Evolutionary conservation across 2,888 invertebrate genomes (phyloP), one percentile per base, ranked within the genome.

Genomic region (Carcina quercana): DNA sequence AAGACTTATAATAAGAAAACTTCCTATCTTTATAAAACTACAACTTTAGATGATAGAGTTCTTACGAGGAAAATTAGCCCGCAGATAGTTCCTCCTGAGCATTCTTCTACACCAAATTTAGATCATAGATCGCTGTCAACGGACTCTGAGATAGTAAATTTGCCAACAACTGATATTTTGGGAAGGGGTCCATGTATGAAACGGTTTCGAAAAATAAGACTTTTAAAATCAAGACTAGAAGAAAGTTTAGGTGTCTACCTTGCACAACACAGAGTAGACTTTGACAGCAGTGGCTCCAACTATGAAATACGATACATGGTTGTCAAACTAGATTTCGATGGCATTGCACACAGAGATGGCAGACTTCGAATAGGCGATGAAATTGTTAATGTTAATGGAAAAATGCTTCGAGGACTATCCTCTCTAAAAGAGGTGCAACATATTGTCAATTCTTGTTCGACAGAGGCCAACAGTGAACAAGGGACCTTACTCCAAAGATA

Each of bases 311-410:
- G 88, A 14, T 88, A 89, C 47, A 85, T 88, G 37, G 86, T 89
- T 35, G 87, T 88, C 12, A 88, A 88, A 55, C 74, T 90, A 28
- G 89, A 89, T 45, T 78, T 85, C 26, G 88, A 86, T 42, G 89
- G 90, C 29, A 87, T 89, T 64, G 90, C 90, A 13, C 88, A 88
- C 42, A 92, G 93, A 71, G 93, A 94, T 64, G 93, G 94, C 12
- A 87, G 93, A 50, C 85, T 97, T 39, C 86, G 89, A 52, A 87
- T 94, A 36, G 95, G 95, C 8, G 96, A 96, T 72, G 94, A 96
- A 85, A 91, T 96, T 42, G 91, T 96, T 7, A 93, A 94, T 71
- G 92, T 95, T 15, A 96, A 96, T 67, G 95, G 95, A 6, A 89
- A 88, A 55, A 89, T 93, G 42, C 74, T 96, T 37, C 87, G 91